Percentiles rank a stretch among this genome's conserved stretches.
These are phyloP conservation scores for Cerastis leucographa DNA, from an alignment of 2,888 invertebrate genomes.

Conservation along the genomic window DNA sequence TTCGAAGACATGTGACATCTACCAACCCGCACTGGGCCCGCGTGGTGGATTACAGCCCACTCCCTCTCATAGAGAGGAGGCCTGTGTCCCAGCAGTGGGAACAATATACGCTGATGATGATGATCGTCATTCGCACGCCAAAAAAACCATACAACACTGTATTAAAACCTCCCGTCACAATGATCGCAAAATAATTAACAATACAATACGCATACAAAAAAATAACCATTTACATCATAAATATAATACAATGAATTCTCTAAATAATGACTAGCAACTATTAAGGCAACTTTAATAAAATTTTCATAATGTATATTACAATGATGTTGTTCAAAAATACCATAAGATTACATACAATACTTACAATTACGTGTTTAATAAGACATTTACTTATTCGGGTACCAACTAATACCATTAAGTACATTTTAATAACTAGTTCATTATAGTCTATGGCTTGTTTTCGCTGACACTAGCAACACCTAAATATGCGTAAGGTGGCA, in stretches of 20 bases:
- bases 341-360: constrained; percentile 59
- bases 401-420: constrained; percentile 22
- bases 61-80: too few relatives aligned
- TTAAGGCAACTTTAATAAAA: constrained; percentile 80
- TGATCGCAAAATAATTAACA: constrained; percentile 57
- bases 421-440: constrained; percentile 14
- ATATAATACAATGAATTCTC: constrained; percentile 54
- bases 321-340: constrained; percentile 65
- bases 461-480: background rate
- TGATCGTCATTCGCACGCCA: background rate
- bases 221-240: constrained; percentile 48
- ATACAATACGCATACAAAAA: constrained; percentile 47
- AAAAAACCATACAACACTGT: background rate
- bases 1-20: too few relatives aligned
- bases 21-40: too few relatives aligned
- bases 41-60: too few relatives aligned
- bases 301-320: constrained; percentile 59
- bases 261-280: constrained; percentile 81
- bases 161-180: background rate
- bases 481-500: background rate
- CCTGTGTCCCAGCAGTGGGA: too few relatives aligned
- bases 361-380: constrained; percentile 51
- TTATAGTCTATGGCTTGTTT: constrained; percentile 3
- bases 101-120: too few relatives aligned
- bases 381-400: constrained; percentile 39